Evolutionary conservation across 2,797 vertebrate genomes (phyloP), one percentile per base, ranked within the genome.

Genomic region (Peromyscus melanophrys): DNA sequence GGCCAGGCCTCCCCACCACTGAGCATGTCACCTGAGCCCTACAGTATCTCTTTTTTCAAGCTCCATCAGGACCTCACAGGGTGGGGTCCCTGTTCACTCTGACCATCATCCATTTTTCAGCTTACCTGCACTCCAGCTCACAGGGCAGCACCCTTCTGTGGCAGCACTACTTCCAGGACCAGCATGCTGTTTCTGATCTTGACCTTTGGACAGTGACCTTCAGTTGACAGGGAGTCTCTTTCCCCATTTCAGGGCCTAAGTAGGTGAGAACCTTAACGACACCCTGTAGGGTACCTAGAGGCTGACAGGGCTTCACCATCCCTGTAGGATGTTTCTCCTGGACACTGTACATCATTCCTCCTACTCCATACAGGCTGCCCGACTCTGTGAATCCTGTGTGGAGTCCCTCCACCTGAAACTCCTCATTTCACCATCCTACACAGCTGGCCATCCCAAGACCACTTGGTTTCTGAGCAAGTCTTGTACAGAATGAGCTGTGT

Each of bases 221-320:
- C 73, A 23, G 16, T 11, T 1, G 37, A 27, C 40, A 10, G 16
- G 14, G 40, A 7, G 31, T 23, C 37, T 25, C 1, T 1, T 3
- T 29, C 29, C 43, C 49, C 17, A 1, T 6, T 17, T 67, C 3
- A 2, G 0, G 65, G 14, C 34, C 21, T 31, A 0, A 21, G n/a
- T 3, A 8, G n/a, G 8, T 37, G 9, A 63, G 37, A 21, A 17
- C 11, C 6, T 1, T 1, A 40, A 29, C 23, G 5, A 25, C 27
- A 7, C 43, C 34, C 40, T 19, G 19, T 23, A 0, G 7, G 80
- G 2, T 0, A 4, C 21, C 3, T 1, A 1, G 65, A 52, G 14
- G 10, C 16, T 2, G 9, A 59, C 80, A 16, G 31, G 25, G 2
- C 2, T 2, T 87, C 7, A 17, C 43, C 3, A 1, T 43, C 46